Evolutionary conservation across 2,888 invertebrate genomes (phyloP).

Genomic region (Cantharis lateralis): DNA sequence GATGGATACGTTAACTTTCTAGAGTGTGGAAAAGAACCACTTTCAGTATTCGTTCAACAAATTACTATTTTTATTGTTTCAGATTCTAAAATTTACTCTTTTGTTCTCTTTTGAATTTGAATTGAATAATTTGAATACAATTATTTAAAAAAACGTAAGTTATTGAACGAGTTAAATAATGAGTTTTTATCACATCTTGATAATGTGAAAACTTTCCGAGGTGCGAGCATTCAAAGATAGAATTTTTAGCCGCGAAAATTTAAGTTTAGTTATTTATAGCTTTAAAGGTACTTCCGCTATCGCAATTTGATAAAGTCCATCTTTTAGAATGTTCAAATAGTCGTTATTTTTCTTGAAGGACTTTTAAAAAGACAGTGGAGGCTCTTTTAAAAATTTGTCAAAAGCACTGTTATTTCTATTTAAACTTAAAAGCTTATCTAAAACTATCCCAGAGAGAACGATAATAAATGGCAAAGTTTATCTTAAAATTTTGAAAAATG

Average conservation of each 20-base stretch:
- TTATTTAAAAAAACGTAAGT: background rate
- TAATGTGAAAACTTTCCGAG: background rate
- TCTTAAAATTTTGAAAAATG: too few species aligned
- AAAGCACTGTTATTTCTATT: background rate
- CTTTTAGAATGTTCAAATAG: background rate
- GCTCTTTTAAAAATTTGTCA: background rate
- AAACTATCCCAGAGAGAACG: too few species aligned
- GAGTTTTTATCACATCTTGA: background rate
- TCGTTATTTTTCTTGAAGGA: background rate
- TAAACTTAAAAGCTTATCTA: background rate
- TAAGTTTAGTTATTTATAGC: background rate
- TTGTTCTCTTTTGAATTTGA: too few species aligned
- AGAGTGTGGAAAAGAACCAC: too few species aligned
- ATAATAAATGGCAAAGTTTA: too few species aligned
- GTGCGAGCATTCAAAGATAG: background rate
- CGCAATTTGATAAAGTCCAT: background rate
- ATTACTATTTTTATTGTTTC: too few species aligned
- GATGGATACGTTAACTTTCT: too few species aligned
- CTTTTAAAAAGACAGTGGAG: background rate
- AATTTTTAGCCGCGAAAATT: background rate
- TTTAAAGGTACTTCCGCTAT: background rate
- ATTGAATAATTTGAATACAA: too few species aligned
- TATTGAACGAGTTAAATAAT: background rate
- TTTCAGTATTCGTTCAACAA: too few species aligned
- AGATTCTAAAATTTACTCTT: too few species aligned